These are phyloP conservation scores for Drosophila serrata DNA, from an alignment of 1,140 invertebrate species.

Conservation along the genomic window DNA sequence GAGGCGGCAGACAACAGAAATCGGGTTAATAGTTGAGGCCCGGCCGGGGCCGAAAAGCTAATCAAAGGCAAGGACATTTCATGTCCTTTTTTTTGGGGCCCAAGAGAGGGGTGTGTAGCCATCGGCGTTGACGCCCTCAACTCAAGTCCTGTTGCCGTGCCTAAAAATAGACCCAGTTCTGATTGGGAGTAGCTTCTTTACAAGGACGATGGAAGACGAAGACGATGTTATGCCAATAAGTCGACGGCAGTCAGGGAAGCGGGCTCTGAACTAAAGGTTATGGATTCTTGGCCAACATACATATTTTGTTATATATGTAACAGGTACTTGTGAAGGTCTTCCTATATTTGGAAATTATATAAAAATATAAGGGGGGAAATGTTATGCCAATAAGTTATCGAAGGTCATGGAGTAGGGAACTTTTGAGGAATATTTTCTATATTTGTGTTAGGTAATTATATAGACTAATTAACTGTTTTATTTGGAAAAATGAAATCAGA, in stretches of 20 bases:
- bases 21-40: constrained; percentile 35
- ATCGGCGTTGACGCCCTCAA: constrained; percentile 32
- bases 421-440: neutral
- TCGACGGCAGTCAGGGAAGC: neutral
- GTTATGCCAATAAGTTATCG: neutral
- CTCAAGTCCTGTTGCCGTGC: constrained; percentile 36
- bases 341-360: neutral
- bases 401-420: neutral
- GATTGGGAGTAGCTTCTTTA: constrained; percentile 7
- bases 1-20: constrained; percentile 19
- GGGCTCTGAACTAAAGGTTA: neutral
- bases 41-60: constrained; percentile 44
- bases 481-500: neutral
- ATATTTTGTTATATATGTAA: constrained; percentile 14
- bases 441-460: neutral
- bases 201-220: constrained; percentile 15
- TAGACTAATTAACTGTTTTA: neutral
- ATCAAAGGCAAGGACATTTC: constrained; percentile 65
- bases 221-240: constrained; percentile 21
- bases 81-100: constrained; percentile 5
- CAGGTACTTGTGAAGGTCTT: constrained; percentile 1
- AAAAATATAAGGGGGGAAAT: neutral
- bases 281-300: neutral
- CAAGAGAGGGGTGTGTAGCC: constrained; percentile 1
- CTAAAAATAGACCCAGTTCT: constrained; percentile 55